These are phyloP conservation scores for Turnix velox DNA, from an alignment of 2,113 vertebrate genomes.

Conservation along the genomic window DNA sequence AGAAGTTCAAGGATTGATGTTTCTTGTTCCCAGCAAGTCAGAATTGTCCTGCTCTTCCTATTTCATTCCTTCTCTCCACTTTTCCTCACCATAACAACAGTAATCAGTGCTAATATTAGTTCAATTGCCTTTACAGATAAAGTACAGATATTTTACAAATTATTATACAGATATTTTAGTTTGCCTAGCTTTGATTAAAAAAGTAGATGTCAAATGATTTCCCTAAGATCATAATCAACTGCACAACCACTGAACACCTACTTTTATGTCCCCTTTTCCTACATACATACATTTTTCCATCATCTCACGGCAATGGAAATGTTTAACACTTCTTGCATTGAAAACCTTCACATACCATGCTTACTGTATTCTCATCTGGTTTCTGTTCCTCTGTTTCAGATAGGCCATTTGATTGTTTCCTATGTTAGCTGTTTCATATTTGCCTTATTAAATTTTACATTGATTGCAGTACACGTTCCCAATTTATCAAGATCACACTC, in stretches of 20 bases:
- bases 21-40: neutral
- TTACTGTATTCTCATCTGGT: neutral
- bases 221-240: neutral
- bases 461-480: neutral
- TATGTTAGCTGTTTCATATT: conserved; percentile 8
- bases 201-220: neutral
- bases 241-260: neutral
- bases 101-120: neutral
- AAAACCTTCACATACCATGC: neutral
- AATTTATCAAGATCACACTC: conserved; percentile 48
- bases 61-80: neutral
- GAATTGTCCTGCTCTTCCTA: neutral
- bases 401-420: conserved; percentile 2
- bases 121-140: neutral
- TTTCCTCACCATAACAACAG: neutral
- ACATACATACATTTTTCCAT: neutral
- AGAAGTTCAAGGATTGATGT: neutral
- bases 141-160: neutral
- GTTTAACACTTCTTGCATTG: neutral
- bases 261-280: neutral
- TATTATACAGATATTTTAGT: neutral
- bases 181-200: neutral
- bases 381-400: neutral
- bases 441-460: conserved; percentile 42
- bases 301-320: neutral